Conservation (phyloP, 2,113 vertebrate genomes). For the Ophiodon elongatus region DNA sequence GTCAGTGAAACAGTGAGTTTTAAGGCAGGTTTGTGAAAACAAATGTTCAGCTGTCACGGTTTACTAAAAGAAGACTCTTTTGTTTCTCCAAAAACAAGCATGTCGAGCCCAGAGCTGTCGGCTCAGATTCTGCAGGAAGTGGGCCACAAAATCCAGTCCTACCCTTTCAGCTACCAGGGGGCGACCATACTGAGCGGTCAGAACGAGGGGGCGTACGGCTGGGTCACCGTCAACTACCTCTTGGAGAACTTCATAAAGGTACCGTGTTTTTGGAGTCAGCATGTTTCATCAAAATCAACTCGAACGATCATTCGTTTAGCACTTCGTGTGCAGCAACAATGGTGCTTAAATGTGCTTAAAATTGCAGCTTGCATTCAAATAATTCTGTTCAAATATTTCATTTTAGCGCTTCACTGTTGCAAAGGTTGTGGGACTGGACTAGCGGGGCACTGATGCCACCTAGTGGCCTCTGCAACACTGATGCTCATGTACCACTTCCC, state of each 20-base stretch:
- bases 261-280: not conserved
- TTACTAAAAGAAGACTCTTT: not conserved
- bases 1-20: not conserved
- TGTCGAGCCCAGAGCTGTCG: conserved; percentile 74
- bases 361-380: not conserved
- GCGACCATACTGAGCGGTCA: conserved; percentile 86
- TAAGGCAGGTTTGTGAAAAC: too few relatives aligned
- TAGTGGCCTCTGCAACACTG: conserved; percentile 28
- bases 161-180: conserved; percentile 85
- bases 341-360: not conserved
- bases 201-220: conserved; percentile 89
- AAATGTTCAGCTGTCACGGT: not conserved
- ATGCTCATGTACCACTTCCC: not conserved
- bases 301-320: too few relatives aligned
- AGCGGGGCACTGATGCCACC: conserved; percentile 29
- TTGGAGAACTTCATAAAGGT: conserved; percentile 91
- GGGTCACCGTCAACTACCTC: conserved; percentile 93
- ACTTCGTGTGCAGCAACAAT: not conserved
- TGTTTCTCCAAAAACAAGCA: conserved; percentile 71
- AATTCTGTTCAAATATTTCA: not conserved
- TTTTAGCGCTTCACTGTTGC: not conserved
- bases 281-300: not conserved
- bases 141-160: conserved; percentile 80
- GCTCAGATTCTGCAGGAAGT: conserved; percentile 84
- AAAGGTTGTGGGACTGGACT: too few relatives aligned